phyloP scores from a whole-genome alignment of 2,797 vertebrate genomes.

The Aselliscus stoliczkanus region DNA sequence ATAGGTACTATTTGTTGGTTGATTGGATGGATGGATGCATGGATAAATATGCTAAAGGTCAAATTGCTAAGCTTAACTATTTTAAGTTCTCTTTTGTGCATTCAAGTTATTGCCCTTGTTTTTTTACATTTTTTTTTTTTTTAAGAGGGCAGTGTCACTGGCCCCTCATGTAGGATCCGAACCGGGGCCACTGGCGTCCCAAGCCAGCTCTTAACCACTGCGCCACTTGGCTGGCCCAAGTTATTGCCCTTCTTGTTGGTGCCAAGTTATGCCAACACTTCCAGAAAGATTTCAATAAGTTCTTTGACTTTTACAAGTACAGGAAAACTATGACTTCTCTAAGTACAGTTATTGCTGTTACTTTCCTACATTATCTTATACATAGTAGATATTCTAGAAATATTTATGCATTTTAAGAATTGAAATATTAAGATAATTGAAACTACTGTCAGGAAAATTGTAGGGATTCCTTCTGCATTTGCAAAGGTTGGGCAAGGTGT shows the following conservation, averaged over 20 bases:
- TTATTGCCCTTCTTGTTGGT: slow-evolving; percentile 6
- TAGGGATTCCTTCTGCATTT: slow-evolving; percentile 2
- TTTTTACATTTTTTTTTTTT: too few relatives aligned
- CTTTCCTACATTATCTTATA: background rate
- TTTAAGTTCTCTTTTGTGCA: slow-evolving; percentile 27
- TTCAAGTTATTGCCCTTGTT: slow-evolving; percentile 38
- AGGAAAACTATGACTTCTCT: background rate
- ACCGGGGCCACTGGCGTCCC: too few relatives aligned
- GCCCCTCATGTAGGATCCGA: too few relatives aligned
- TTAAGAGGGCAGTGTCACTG: too few relatives aligned
- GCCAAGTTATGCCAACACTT: slow-evolving; percentile 51
- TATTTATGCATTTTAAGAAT: slow-evolving; percentile 13
- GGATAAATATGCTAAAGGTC: too few relatives aligned
- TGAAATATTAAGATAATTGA: background rate
- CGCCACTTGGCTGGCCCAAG: too few relatives aligned
- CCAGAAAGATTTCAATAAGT: slow-evolving; percentile 32
- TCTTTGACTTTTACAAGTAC: slow-evolving; percentile 2
- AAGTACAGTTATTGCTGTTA: background rate
- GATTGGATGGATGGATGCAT: too few relatives aligned
- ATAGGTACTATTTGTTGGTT: too few relatives aligned
- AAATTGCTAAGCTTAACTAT: slow-evolving; percentile 20
- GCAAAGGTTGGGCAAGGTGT: background rate
- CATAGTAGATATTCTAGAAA: background rate
- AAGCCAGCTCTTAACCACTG: too few relatives aligned
- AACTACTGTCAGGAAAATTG: background rate